Base-by-base conservation (phyloP, 2,113 vertebrate genomes). In the Glaucomys volans region DNA sequence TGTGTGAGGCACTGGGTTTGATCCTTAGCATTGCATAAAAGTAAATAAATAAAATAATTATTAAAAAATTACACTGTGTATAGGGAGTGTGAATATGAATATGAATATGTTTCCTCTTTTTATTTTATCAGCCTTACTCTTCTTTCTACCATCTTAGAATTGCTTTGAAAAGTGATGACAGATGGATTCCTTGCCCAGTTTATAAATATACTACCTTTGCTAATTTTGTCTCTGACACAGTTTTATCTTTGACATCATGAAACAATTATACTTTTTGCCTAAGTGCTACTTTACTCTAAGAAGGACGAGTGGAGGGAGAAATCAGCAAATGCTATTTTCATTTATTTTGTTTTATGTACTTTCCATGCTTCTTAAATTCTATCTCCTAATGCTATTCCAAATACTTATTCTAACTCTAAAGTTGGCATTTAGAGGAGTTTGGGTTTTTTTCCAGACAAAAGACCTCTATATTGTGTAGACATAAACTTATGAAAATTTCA, bases 401-500 rank as follows among this genome's bases (percentile, higher is more conserved):
- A 90, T 79, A 35, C 13, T 90, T 75, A 62, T 66, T 83, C 85
- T 71, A 89, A 66, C 42, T 76, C 17, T n/a, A 91, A 81, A 28
- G 52, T 62, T 93, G 62, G n/a, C 20, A 82, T 74, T 95, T 87
- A 93, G 28, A 85, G 30, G 8, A 92, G 28, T 85, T 66, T 24
- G 1, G 9, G 2, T 26, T 86, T 47, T 71, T 72, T 84, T 40
- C 13, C 52, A 81, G 40, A 28, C 28, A 84, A 28, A 87, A 84
- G 67, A 80, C 37, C 20, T 89, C 8, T 62, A 81, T 87, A 90
- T 95, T 95, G 28, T 59, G 76, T 42, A 92, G 50, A 74, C 30
- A 79, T 81, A 89, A 96, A 95, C 77, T 89, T 52, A 79, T 42
- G 18, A 90, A 90, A 94, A 10, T 86, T 77, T 17, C 44, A 96